phyloP scores from a whole-genome alignment of 2,888 invertebrate genomes.

The Napeogenes sylphis region DNA sequence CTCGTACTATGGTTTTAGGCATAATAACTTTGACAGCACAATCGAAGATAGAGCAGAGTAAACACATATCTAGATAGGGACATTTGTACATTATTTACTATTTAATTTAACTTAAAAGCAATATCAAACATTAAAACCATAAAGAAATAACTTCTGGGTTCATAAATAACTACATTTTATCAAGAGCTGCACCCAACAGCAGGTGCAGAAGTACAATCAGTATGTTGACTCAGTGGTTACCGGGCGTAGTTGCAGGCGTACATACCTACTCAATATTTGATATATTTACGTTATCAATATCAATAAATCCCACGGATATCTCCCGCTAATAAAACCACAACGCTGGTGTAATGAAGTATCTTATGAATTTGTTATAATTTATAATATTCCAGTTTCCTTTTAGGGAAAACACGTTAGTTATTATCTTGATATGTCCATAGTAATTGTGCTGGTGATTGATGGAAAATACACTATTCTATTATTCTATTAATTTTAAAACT shows the following conservation, averaged over 20 bases:
- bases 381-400: conserved; percentile 2
- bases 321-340: conserved; percentile 15
- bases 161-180: background rate
- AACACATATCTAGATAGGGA: too few species aligned
- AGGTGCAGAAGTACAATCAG: background rate
- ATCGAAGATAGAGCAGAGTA: too few species aligned
- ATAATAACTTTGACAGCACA: too few species aligned
- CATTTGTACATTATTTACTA: too few species aligned
- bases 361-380: background rate
- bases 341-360: conserved; percentile 11
- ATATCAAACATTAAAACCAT: background rate
- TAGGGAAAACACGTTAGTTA: background rate
- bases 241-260: background rate
- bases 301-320: conserved; percentile 33
- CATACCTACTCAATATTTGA: conserved; percentile 6
- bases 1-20: too few species aligned
- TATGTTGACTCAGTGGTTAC: background rate
- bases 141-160: background rate
- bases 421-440: background rate
- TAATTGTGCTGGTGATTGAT: background rate
- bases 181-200: background rate
- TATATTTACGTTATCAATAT: conserved; percentile 10
- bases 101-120: background rate
- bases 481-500: too few species aligned
- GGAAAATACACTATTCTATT: background rate